These are phyloP conservation scores for Hydrolagus affinis DNA, from an alignment of 2,113 vertebrate species.

Conservation along the genomic window DNA sequence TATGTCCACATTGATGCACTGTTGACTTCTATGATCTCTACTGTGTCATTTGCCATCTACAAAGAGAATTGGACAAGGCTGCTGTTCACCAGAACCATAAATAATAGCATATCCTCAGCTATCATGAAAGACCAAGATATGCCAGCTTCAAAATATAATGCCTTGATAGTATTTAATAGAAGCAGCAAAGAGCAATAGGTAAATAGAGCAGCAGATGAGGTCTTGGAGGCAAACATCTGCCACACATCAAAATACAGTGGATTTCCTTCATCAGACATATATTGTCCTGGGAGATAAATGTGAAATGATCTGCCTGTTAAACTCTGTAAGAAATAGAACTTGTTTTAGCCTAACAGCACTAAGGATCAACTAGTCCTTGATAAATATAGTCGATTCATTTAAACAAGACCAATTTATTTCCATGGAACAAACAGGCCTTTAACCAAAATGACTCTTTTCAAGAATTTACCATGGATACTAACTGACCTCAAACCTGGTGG, in stretches of 20 bases:
- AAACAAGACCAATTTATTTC: not conserved
- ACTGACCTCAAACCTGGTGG: not conserved
- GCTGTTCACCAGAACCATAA: not conserved
- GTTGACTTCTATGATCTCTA: not conserved
- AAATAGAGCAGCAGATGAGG: not conserved
- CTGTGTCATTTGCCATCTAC: not conserved
- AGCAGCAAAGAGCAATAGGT: not conserved
- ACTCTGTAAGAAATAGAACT: not conserved
- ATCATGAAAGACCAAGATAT: not conserved
- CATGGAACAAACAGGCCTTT: not conserved
- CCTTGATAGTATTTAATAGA: not conserved
- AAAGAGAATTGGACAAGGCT: not conserved
- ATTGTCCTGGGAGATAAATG: not conserved
- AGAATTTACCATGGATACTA: not conserved
- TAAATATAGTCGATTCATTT: not conserved
- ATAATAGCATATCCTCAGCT: not conserved
- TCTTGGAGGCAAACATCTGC: not conserved
- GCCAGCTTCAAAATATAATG: not conserved
- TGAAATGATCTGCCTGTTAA: not conserved
- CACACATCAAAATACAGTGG: not conserved
- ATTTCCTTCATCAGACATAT: not conserved
- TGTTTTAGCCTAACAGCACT: not conserved
- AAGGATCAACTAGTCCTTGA: not conserved
- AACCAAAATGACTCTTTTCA: not conserved
- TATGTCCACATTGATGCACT: not conserved